These are phyloP conservation scores for Paramormyrops hopkinsi DNA, from an alignment of 2,797 vertebrate species.

Conservation along the genomic window DNA sequence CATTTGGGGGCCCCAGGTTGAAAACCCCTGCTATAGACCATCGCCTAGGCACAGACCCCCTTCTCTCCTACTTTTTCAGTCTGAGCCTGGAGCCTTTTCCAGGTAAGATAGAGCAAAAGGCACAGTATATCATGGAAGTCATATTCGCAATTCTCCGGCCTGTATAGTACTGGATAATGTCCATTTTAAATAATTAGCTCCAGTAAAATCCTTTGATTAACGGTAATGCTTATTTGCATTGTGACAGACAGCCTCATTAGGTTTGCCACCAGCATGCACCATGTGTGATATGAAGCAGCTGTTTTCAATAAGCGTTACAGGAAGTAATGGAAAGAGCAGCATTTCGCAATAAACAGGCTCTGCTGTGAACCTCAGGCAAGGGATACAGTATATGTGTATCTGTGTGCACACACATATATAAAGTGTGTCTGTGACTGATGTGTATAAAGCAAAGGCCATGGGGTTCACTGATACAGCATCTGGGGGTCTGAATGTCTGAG, in stretches of 20 bases:
- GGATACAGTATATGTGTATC: not conserved
- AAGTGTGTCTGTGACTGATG: not conserved
- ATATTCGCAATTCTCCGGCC: not conserved
- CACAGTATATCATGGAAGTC: not conserved
- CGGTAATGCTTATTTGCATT: not conserved
- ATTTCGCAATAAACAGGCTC: not conserved
- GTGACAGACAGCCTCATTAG: not conserved
- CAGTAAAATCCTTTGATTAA: not conserved
- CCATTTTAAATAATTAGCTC: not conserved
- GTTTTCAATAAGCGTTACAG: not conserved
- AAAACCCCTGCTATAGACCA: not conserved
- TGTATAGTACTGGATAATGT: not conserved
- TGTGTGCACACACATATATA: not conserved
- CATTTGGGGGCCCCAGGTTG: not conserved
- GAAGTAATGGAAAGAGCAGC: not conserved
- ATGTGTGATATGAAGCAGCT: not conserved
- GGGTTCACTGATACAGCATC: not conserved
- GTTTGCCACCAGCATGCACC: not conserved
- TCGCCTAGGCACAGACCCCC: not conserved
- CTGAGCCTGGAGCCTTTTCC: not conserved
- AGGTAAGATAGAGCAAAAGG: not conserved
- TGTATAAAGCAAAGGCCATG: not conserved
- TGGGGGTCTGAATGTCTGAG: not conserved
- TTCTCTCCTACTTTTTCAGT: not conserved
- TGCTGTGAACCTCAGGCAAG: not conserved